Conservation (phyloP, 2,113 vertebrate species). For the Garra rufa region DNA sequence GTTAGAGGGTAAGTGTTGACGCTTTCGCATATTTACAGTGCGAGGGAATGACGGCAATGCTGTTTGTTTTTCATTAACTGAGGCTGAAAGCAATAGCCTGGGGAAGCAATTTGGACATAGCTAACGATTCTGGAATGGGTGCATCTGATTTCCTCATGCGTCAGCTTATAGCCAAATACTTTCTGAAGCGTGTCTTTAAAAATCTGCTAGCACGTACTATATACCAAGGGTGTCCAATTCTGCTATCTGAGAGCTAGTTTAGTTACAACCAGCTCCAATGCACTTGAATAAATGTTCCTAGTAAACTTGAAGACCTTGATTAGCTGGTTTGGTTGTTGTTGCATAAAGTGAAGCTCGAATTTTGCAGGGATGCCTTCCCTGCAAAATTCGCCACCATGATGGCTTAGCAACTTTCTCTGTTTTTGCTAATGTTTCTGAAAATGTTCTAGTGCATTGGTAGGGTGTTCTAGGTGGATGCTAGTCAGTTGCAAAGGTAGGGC, state of each 20-base stretch:
- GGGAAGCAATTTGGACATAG: constrained; percentile 9
- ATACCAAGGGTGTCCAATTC: not conserved
- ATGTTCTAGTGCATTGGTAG: not conserved
- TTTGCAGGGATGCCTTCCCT: not conserved
- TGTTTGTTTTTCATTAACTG: constrained; percentile 23
- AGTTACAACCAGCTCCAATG: not conserved
- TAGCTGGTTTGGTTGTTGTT: not conserved
- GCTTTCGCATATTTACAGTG: not conserved
- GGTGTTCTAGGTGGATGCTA: not conserved
- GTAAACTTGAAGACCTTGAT: not conserved
- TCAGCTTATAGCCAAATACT: not conserved
- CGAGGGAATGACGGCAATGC: not conserved
- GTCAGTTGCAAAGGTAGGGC: not conserved
- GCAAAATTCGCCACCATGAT: not conserved
- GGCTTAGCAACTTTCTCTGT: not conserved
- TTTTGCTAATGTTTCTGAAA: not conserved
- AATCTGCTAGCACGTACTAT: not conserved
- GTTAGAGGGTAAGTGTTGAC: constrained; percentile 85
- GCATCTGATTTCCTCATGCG: not conserved
- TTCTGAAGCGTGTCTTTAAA: not conserved
- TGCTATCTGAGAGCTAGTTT: not conserved
- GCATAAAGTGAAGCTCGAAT: not conserved
- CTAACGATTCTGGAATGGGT: not conserved
- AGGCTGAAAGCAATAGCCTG: constrained; percentile 1
- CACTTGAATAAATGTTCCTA: not conserved